phyloP scores from a whole-genome alignment of 2,888 invertebrate species.

The Drosophila prolongata region DNA sequence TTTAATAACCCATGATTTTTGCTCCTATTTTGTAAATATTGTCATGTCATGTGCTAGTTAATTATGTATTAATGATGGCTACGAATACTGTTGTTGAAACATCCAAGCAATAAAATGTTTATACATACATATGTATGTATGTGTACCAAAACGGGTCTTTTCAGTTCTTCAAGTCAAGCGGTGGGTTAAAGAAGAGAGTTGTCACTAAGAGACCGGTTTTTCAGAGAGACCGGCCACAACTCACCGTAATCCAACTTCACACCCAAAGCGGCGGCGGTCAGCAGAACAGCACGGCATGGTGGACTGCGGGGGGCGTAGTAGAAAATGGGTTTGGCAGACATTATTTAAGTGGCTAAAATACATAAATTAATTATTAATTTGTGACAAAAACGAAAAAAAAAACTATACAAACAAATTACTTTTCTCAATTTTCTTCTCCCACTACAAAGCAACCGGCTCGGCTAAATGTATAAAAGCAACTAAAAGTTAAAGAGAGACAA shows the following conservation, averaged over 20 bases:
- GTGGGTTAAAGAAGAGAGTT: slow-evolving; percentile 7
- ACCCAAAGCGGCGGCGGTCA: slow-evolving; percentile 88
- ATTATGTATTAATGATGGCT: no score
- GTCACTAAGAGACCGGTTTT: slow-evolving; percentile 43
- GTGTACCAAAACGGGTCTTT: background rate
- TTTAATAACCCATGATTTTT: no score
- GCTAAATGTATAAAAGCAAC: slow-evolving; percentile 5
- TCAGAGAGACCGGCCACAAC: slow-evolving; percentile 19
- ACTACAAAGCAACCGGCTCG: slow-evolving; percentile 20
- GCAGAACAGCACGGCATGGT: slow-evolving; percentile 87
- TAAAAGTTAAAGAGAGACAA: slow-evolving; percentile 9
- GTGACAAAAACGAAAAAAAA: no score
- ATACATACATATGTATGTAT: no score
- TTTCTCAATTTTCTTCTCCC: background rate
- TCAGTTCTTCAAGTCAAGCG: background rate
- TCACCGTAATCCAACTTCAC: slow-evolving; percentile 86
- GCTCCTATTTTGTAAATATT: no score
- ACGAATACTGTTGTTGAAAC: no score
- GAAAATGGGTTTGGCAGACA: slow-evolving; percentile 83
- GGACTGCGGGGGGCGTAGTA: slow-evolving; percentile 88
- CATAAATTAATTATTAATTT: slow-evolving; percentile 27
- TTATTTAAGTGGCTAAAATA: slow-evolving; percentile 32
- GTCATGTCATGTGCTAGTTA: no score
- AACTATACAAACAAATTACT: background rate
- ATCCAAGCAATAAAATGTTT: no score